phyloP scores from a whole-genome alignment of 2,888 invertebrate genomes.

The Acanthosepion pharaonis region DNA sequence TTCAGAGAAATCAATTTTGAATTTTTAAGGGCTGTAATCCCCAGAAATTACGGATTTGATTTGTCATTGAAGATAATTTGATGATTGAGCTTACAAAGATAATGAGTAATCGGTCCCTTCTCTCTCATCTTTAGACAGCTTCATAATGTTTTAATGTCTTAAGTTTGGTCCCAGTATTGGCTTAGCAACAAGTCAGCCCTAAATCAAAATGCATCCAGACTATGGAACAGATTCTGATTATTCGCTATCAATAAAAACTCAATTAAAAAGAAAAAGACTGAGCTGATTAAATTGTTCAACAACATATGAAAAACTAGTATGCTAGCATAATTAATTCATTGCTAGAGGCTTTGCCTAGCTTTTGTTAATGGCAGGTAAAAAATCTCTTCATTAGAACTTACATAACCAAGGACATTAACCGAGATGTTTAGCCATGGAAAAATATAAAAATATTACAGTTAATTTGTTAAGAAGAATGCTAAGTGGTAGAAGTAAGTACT shows the following conservation, averaged over 20 bases:
- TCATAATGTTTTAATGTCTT: no score
- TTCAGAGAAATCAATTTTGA: conserved; percentile 15
- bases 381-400: no score
- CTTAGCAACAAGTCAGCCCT: not conserved
- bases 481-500: no score
- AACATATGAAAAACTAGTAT: not conserved
- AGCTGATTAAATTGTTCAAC: not conserved
- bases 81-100: not conserved
- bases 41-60: conserved; percentile 1
- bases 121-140: no score
- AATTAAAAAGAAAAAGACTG: not conserved
- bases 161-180: not conserved
- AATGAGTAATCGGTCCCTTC: not conserved
- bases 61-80: conserved; percentile 33
- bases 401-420: no score
- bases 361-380: no score
- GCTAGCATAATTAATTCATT: no score
- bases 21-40: conserved; percentile 17
- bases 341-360: no score
- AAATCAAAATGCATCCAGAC: not conserved
- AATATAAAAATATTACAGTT: no score
- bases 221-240: not conserved
- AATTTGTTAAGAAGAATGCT: no score
- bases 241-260: not conserved
- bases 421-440: no score